Evolutionary conservation across 2,888 invertebrate genomes (phyloP).

Genomic region (Camptogramma bilineatum): DNA sequence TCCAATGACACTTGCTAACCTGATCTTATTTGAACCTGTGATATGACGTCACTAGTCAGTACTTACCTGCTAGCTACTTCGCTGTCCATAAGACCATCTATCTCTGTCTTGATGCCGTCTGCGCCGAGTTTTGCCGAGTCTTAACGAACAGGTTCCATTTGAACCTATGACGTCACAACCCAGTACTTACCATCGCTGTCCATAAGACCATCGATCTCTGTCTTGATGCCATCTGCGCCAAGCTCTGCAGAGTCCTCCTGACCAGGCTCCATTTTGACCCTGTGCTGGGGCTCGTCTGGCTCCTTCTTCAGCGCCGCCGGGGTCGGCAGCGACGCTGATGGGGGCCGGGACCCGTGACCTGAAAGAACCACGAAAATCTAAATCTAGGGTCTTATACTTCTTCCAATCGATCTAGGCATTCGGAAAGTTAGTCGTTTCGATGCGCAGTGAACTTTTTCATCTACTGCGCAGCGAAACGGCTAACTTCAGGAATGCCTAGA

Average conservation of each 20-base stretch:
- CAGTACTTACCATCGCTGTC: conserved; percentile 73
- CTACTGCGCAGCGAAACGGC: too few relatives aligned
- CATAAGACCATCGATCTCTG: conserved; percentile 83
- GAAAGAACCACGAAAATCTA: conserved; percentile 8
- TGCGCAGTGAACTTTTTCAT: too few relatives aligned
- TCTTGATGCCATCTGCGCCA: conserved; percentile 82
- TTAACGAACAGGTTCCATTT: conserved; percentile 77
- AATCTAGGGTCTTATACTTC: too few relatives aligned
- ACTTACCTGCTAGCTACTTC: too few relatives aligned
- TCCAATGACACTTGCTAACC: conserved; percentile 73
- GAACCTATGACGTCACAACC: conserved; percentile 51
- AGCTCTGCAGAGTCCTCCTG: conserved; percentile 74
- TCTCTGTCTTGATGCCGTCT: conserved; percentile 83
- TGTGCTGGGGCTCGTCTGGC: conserved; percentile 75
- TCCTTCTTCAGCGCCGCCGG: conserved; percentile 82
- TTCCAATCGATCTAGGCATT: too few relatives aligned
- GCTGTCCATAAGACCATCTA: conserved; percentile 82
- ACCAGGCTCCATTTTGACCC: conserved; percentile 80
- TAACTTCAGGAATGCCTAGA: too few relatives aligned
- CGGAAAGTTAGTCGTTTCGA: too few relatives aligned
- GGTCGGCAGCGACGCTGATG: conserved; percentile 81
- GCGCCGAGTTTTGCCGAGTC: conserved; percentile 76
- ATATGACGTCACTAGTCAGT: neutral
- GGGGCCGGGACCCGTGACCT: conserved; percentile 83
- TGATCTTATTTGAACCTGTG: conserved; percentile 75